These are phyloP conservation scores for Tauraco hartlaubi DNA, from an alignment of 2,797 vertebrate genomes.

Conservation along the genomic window DNA sequence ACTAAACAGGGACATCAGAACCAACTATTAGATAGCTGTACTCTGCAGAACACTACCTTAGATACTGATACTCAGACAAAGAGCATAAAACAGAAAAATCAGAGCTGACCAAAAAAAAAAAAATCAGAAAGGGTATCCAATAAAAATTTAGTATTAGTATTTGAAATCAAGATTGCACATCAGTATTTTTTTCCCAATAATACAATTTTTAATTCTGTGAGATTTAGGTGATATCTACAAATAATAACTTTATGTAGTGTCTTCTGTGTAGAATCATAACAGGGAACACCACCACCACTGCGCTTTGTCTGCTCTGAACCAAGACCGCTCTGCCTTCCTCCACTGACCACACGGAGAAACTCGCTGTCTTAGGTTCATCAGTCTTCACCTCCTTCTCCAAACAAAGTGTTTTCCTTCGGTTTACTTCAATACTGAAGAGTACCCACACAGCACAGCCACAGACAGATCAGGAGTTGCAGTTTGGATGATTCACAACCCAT, in stretches of 20 bases:
- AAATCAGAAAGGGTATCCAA: background rate
- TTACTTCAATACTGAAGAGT: background rate
- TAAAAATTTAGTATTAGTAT: background rate
- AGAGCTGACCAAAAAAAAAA: background rate
- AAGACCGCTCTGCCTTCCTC: background rate
- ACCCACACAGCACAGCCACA: fast-evolving
- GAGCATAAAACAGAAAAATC: background rate
- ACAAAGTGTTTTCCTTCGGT: background rate
- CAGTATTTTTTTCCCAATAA: background rate
- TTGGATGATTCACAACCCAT: background rate
- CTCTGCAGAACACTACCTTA: background rate
- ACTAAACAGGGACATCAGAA: background rate
- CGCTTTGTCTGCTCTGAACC: background rate
- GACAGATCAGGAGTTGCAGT: background rate
- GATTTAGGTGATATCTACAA: background rate
- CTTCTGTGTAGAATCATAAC: background rate
- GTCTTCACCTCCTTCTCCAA: background rate
- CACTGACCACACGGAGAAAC: background rate
- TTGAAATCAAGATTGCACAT: background rate
- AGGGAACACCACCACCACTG: background rate
- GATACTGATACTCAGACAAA: background rate
- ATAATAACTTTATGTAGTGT: background rate
- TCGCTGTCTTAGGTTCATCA: background rate
- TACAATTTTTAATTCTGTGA: background rate
- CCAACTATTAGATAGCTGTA: background rate